A percentile compares a stretch with the other conserved stretches of the same genome.
These are phyloP conservation scores for Hypsopygia costalis DNA, from an alignment of 2,888 invertebrate species.

Conservation along the genomic window DNA sequence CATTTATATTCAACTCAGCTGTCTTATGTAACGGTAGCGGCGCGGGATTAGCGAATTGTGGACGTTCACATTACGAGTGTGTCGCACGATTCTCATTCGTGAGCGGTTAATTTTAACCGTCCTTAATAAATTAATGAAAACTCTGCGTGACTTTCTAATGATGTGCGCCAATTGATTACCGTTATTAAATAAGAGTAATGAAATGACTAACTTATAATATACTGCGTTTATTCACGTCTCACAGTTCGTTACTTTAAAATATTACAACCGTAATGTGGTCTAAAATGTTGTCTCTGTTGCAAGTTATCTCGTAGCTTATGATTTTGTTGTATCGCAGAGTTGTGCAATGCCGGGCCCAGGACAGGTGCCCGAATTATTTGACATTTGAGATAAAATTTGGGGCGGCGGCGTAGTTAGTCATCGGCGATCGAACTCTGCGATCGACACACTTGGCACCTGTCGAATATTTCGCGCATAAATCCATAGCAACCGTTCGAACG, in stretches of 20 bases:
- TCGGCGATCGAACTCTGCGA: slow-evolving; percentile 72
- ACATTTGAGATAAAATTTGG: slow-evolving; percentile 79
- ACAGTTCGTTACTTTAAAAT: slow-evolving; percentile 5
- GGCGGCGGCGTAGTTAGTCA: slow-evolving; percentile 79
- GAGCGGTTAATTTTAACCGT: slow-evolving; percentile 59
- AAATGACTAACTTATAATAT: slow-evolving; percentile 15
- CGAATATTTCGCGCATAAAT: slow-evolving; percentile 80
- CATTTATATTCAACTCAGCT: slow-evolving; percentile 80
- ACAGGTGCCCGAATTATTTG: slow-evolving; percentile 76
- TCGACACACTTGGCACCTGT: slow-evolving; percentile 81
- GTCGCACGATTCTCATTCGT: slow-evolving; percentile 59
- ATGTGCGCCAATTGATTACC: slow-evolving; percentile 47
- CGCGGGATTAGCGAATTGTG: slow-evolving; percentile 78
- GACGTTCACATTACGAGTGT: slow-evolving; percentile 68
- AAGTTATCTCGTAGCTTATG: no score
- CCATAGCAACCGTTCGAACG: slow-evolving; percentile 73
- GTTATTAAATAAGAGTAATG: slow-evolving; percentile 36
- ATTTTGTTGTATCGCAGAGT: slow-evolving; percentile 6
- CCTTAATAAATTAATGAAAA: slow-evolving; percentile 63
- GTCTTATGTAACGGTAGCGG: slow-evolving; percentile 80
- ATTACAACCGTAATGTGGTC: slow-evolving; percentile 2
- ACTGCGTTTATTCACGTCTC: neutral
- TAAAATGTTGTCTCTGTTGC: no score
- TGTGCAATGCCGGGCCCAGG: slow-evolving; percentile 25
- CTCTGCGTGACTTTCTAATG: slow-evolving; percentile 60